phyloP scores from a whole-genome alignment of 1,140 invertebrate species.

The Octopus bimaculoides region DNA sequence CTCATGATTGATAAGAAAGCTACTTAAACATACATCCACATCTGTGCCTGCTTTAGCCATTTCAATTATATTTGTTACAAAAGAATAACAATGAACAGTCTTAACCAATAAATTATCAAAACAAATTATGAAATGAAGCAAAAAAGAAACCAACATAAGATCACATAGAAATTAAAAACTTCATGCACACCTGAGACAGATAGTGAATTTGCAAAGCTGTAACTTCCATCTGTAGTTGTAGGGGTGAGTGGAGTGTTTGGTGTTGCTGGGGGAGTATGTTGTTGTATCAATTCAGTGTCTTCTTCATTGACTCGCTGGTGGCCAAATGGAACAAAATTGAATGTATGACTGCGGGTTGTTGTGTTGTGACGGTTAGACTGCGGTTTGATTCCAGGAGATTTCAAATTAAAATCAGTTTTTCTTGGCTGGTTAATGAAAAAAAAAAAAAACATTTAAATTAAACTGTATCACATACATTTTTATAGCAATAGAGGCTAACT shows the following conservation, averaged over 20 bases:
- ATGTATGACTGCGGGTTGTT: conserved; percentile 47
- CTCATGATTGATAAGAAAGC: too few relatives aligned
- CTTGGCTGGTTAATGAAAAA: conserved; percentile 65
- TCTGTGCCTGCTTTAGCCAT: too few relatives aligned
- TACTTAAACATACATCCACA: too few relatives aligned
- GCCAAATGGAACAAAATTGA: conserved; percentile 44
- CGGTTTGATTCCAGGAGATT: conserved; percentile 87
- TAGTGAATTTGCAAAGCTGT: conserved; percentile 55
- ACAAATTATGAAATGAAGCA: too few relatives aligned
- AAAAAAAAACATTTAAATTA: conserved; percentile 11
- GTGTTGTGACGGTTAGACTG: conserved; percentile 55
- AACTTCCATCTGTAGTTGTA: conserved; percentile 23
- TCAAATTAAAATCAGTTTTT: conserved; percentile 79
- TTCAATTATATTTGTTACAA: too few relatives aligned
- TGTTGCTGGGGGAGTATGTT: conserved; percentile 36
- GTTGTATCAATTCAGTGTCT: conserved; percentile 16
- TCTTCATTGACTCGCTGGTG: conserved; percentile 38
- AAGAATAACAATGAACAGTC: too few relatives aligned
- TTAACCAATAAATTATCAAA: too few relatives aligned
- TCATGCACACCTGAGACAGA: conserved; percentile 21
- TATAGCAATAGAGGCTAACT: too few relatives aligned
- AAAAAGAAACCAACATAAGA: too few relatives aligned
- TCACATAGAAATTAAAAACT: neutral
- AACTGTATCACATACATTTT: too few relatives aligned
- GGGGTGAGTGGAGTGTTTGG: conserved; percentile 50